Evolutionary conservation across 2,113 vertebrate species (phyloP).

Genomic region (Proteles cristata): DNA sequence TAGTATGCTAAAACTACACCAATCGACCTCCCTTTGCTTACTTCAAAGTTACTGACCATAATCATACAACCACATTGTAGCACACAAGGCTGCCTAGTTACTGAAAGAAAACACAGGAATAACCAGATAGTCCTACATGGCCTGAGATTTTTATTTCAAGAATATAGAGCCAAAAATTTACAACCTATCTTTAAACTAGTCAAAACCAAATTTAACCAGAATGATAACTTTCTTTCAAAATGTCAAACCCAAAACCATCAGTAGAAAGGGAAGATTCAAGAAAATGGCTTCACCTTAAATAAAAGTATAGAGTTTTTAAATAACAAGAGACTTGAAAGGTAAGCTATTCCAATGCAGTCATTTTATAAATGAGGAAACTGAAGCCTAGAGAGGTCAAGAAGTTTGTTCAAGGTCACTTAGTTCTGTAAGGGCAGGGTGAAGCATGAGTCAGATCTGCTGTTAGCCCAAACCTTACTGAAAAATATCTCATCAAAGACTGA

Average conservation of each 20-base stretch:
- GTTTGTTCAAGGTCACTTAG: background rate
- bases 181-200: constrained; percentile 46
- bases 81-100: background rate
- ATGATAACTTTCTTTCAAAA: constrained; percentile 60
- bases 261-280: constrained; percentile 11
- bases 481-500: background rate
- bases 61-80: background rate
- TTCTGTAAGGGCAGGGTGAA: background rate
- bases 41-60: background rate
- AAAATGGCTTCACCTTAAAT: constrained; percentile 34
- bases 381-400: background rate
- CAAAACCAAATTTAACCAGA: constrained; percentile 47
- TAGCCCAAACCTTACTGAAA: background rate
- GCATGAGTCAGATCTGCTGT: background rate
- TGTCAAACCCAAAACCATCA: constrained; percentile 48
- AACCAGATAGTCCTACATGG: constrained; percentile 21
- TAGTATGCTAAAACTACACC: background rate
- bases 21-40: background rate
- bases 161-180: constrained; percentile 18
- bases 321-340: constrained; percentile 23
- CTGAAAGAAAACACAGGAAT: constrained; percentile 44
- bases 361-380: background rate
- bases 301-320: background rate
- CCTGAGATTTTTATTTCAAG: constrained; percentile 52
- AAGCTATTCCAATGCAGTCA: background rate